A percentile compares a stretch with the other conserved stretches of the same genome.
Evolutionary conservation across 2,888 invertebrate genomes (phyloP).

Genomic region (Ectemnius cavifrons): DNA sequence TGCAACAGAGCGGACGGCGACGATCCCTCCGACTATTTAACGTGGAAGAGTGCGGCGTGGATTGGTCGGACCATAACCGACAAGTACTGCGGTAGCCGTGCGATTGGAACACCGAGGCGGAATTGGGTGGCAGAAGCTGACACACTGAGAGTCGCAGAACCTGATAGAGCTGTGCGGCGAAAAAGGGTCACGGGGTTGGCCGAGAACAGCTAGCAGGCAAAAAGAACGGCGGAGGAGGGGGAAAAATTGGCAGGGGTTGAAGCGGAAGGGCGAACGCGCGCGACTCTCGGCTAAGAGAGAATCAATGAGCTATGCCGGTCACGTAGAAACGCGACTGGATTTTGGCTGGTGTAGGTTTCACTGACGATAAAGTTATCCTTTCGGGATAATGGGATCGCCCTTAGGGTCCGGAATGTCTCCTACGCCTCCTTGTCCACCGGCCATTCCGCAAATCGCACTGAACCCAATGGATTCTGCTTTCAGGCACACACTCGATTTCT

Average conservation of each 20-base stretch:
- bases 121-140: not conserved
- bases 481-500: not conserved
- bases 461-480: slow-evolving; percentile 37
- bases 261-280: not conserved
- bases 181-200: not conserved
- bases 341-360: slow-evolving; percentile 47
- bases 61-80: too few relatives aligned
- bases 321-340: slow-evolving; percentile 51
- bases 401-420: slow-evolving; percentile 13
- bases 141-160: not conserved
- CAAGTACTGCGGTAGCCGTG: too few relatives aligned
- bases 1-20: too few relatives aligned
- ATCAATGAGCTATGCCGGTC: slow-evolving; percentile 50
- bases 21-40: too few relatives aligned
- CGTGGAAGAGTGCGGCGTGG: too few relatives aligned
- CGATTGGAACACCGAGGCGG: too few relatives aligned
- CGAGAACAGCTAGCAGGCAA: not conserved
- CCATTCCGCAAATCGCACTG: slow-evolving; percentile 46
- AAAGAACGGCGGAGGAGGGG: not conserved
- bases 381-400: slow-evolving; percentile 47
- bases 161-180: not conserved
- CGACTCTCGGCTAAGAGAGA: slow-evolving; percentile 7
- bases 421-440: slow-evolving; percentile 7
- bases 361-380: slow-evolving; percentile 51
- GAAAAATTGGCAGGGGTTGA: not conserved